These are phyloP conservation scores for Melanotaenia parkinsoni DNA, from an alignment of 2,797 vertebrate species.

Conservation along the genomic window DNA sequence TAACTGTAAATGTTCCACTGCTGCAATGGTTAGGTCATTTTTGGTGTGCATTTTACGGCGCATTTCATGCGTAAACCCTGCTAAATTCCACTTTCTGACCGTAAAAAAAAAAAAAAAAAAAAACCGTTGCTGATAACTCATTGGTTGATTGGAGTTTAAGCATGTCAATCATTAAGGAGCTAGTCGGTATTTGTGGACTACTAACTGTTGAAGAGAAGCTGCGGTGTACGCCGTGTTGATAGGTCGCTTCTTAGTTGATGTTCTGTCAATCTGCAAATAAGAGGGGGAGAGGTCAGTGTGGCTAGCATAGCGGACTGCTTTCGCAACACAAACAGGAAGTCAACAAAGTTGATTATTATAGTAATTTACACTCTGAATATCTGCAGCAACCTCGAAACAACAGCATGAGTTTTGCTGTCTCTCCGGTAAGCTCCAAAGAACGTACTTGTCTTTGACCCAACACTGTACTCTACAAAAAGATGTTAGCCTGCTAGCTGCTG, in stretches of 20 bases:
- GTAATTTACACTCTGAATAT: not conserved
- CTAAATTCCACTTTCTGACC: not conserved
- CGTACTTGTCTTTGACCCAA: not conserved
- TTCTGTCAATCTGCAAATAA: conserved; percentile 45
- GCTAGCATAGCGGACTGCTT: conserved; percentile 48
- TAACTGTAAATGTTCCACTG: not conserved
- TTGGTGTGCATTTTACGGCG: too few species aligned
- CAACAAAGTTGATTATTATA: conserved; percentile 48
- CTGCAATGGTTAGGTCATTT: not conserved
- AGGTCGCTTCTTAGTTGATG: conserved; percentile 32
- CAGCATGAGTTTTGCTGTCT: conserved; percentile 60
- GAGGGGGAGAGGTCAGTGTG: conserved; percentile 43
- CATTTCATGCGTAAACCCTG: too few species aligned
- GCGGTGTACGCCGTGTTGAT: conserved; percentile 30
- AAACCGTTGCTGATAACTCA: not conserved
- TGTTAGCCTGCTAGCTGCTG: conserved; percentile 39
- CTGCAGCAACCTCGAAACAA: not conserved
- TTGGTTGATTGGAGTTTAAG: conserved; percentile 7
- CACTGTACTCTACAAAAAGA: not conserved
- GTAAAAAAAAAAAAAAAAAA: too few species aligned
- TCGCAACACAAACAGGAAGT: conserved; percentile 42
- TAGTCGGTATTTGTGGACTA: not conserved
- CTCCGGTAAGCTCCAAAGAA: conserved; percentile 62
- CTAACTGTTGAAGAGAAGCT: not conserved
- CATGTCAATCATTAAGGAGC: conserved; percentile 8